Evolutionary conservation across 1,140 invertebrate species (phyloP), one percentile per base, ranked within the genome.

Genomic region (Matsumurasca onukii): DNA sequence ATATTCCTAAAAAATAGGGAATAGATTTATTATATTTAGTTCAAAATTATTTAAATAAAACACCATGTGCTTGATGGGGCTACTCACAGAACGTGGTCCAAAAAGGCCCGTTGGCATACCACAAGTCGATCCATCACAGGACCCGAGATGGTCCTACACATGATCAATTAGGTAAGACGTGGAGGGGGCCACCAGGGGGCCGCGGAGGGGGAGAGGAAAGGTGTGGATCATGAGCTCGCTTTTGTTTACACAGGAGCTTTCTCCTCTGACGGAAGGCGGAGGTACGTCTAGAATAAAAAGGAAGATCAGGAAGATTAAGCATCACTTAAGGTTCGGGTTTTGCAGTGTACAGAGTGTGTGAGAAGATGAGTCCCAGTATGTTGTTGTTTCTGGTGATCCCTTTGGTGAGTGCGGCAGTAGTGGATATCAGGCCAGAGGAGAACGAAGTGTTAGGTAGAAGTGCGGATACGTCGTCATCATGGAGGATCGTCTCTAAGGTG

Each of bases 401-500:
- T 0, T 22, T 72, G 65, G n/a, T 62, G 22, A 76, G 75, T 3
- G 71, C 74, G 17, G 76, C 75, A 20, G 29, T 76, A 24, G 80
- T 79, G 1, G 74, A 77, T 25, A 77, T 78, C 15, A 62, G 72
- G 22, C 72, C 73, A 2, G 73, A 75, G 27, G 48, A 55, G 0
- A 73, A 70, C 64, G 73, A 70, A 25, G 65, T 57, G 13, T 31
- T 57, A 29, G 55, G 68, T 2, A 20, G 66, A 22, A 45, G 30
- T n/a, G 31, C 29, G 29, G 66, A 63, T 22, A 25, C 51, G 27
- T 20, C 12, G 24, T 25, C 66, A 48, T 2, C 22, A 1, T 72
- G 70, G 31, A 72, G 73, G 45, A 48, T 81, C 3, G 74, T 80
- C 67, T 79, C 80, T 62, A 48, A 79, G 2, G 73, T 79, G 15